Base-by-base conservation (phyloP, 2,888 invertebrate genomes). In the Scaptomyza polygonia region DNA sequence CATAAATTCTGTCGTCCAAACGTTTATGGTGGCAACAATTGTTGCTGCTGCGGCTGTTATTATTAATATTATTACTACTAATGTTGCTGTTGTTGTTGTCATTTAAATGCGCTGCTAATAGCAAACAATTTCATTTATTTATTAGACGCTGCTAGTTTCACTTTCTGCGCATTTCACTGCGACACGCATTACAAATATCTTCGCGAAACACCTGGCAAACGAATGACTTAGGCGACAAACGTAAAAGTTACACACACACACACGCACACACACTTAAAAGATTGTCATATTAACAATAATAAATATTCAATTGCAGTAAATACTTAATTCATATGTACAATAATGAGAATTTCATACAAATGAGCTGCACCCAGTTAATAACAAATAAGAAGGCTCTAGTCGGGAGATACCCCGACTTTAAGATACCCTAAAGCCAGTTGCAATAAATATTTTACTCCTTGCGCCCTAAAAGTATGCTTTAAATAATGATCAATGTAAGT, bases 71-170 rank as follows among this genome's bases (percentile, higher is more conserved):
- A 59, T 43, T 59, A 62, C 43, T 56, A 25, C 9, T 54, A 54
- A 11, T 51, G 58, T 3, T 53, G 56, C 18, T 45, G 47, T 21
- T 71, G 56, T 44, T 59, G 66, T 48, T 59, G 79, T 69, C 82
- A 82, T 82, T 81, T 82, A 82, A 85, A 85, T 82, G 82, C 85
- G 82, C 68, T 79, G 58, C 72, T 82, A 85, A 82, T 82, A 69
- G 79, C 79, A 79, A 82, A 85, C 77, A 82, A 85, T 82, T 85
- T 82, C 77, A 82, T 82, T 82, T 85, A 82, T 82, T 82, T 82
- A 82, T 82, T 85, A 79, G 74, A 72, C 61, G 72, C 65, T 81
- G 72, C 65, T 81, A 82, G 85, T 82, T 82, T 82, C 81, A 82
- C 81, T 82, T 80, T 80, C 74, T 57, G 66, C 51, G 75, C 80